Evolutionary conservation across 2,888 invertebrate genomes (phyloP), one percentile per base, ranked within the genome.

Genomic region (Drosophila leonis): DNA sequence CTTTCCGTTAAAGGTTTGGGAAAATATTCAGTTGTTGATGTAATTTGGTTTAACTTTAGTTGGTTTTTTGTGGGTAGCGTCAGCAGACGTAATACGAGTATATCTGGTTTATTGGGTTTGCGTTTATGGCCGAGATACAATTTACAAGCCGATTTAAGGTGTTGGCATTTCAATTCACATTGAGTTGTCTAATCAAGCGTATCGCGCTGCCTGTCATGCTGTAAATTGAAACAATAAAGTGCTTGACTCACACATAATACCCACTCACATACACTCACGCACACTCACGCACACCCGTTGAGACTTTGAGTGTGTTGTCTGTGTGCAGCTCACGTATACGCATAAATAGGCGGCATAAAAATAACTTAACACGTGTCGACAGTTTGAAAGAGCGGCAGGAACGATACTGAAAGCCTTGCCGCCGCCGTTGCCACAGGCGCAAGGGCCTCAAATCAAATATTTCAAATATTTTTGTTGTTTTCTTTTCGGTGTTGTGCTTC

Each of bases 351-450:
- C 90, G 70, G 89, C 78, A 83, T 90, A 89, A 90, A 90, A 87
- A 90, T 90, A 87, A 90, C 90, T 90, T 87, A 89, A 87, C 90
- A 90, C 87, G 90, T 87, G 87, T 90, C 90, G 90, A 89, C 90
- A 89, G 77, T 89, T 87, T 89, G 79, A 78, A 73, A 72, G 84
- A 31, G 79, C 76, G 57, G 69, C 75, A 65, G 69, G 44, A 72
- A 52, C 59, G 55, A 55, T 61, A 78, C 75, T 70, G 69, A 68
- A 82, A 72, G 78, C 59, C 68, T 67, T 62, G 59, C 62, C 60
- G 55, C 52, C 62, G 44, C 66, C 68, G 35, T 67, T 63, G 46
- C 72, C 78, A 39, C 68, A 65, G 46, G 80, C 70, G 18, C 37
- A 39, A 60, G 51, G 63, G 65, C 66, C 66, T 78, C 69, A 35